Conservation (phyloP, 2,888 invertebrate genomes). For the Gibbula magus region DNA sequence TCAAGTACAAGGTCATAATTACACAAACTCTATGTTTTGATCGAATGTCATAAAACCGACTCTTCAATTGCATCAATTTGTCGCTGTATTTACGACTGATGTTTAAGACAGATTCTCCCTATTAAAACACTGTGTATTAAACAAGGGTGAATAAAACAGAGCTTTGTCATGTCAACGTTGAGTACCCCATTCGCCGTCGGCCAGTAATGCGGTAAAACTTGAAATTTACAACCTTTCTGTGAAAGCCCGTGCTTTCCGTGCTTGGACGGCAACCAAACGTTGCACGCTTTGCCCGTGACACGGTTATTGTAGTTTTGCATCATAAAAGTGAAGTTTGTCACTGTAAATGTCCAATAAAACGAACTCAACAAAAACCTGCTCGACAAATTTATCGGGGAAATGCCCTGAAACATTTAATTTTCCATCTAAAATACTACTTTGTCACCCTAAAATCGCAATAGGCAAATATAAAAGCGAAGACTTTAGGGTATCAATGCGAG, state of each 20-base stretch:
- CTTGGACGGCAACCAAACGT: conserved; percentile 1
- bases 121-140: too few relatives aligned
- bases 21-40: not conserved
- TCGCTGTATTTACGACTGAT: too few relatives aligned
- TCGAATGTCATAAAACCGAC: not conserved
- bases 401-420: conserved; percentile 11
- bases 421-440: conserved; percentile 11
- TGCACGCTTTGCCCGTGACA: not conserved
- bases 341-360: conserved; percentile 5
- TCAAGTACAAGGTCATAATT: not conserved
- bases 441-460: conserved; percentile 13
- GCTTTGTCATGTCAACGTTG: too few relatives aligned
- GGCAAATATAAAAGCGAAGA: conserved; percentile 1
- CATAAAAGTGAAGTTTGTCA: not conserved
- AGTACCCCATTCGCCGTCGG: too few relatives aligned
- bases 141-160: too few relatives aligned
- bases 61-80: too few relatives aligned
- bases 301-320: not conserved
- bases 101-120: too few relatives aligned
- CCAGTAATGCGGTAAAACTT: too few relatives aligned
- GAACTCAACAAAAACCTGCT: not conserved
- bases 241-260: too few relatives aligned
- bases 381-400: conserved; percentile 5
- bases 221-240: too few relatives aligned
- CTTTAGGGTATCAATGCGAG: not conserved